Conservation (phyloP, 2,797 vertebrate genomes). For the Taeniopygia guttata region DNA sequence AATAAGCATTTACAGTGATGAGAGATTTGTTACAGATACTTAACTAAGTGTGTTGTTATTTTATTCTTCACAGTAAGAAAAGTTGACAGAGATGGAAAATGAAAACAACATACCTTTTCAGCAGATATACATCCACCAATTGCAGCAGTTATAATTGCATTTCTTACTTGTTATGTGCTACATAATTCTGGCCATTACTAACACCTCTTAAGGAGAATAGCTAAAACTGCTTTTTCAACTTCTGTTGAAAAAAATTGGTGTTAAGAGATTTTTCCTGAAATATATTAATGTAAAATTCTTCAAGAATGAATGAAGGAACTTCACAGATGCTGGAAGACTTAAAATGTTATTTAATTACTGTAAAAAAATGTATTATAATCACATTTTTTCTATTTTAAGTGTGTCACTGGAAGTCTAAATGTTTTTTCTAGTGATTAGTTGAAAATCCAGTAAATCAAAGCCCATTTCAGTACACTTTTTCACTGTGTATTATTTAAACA, state of each 20-base stretch:
- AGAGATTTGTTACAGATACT: not conserved
- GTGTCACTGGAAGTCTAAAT: not conserved
- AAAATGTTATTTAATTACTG: not conserved
- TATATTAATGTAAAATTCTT: not conserved
- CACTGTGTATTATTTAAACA: not conserved
- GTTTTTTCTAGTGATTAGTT: not conserved
- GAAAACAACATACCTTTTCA: not conserved
- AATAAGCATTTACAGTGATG: not conserved
- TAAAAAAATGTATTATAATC: not conserved
- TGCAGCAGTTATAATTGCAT: not conserved
- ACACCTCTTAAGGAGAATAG: not conserved
- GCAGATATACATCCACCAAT: not conserved
- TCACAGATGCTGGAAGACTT: not conserved
- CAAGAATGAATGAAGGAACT: not conserved
- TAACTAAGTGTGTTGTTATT: not conserved
- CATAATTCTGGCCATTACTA: not conserved
- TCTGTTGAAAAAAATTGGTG: not conserved
- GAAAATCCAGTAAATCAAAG: not conserved
- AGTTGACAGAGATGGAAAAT: not conserved
- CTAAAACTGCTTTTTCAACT: not conserved
- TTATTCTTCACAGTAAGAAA: not conserved
- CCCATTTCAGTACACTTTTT: not conserved
- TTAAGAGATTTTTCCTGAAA: not conserved
- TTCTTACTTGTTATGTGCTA: not conserved
- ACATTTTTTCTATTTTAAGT: not conserved